Evolutionary conservation across 2,113 vertebrate species (phyloP), one percentile per base, ranked within the genome.

Genomic region (Oplegnathus fasciatus): DNA sequence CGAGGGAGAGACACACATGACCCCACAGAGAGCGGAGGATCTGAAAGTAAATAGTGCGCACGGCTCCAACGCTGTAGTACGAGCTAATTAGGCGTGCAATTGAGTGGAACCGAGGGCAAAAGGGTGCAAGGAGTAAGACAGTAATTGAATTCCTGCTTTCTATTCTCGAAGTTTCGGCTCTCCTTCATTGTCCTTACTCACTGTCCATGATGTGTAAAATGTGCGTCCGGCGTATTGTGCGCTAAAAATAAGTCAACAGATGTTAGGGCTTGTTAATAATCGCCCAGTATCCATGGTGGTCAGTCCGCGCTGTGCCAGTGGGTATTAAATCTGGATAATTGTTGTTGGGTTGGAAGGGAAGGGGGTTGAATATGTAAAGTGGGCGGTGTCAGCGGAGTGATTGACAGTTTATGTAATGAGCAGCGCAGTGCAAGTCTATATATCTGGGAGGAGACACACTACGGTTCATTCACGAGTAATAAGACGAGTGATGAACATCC

Each of bases 381-480:
- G 96, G 97, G 97, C 96, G 96, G 96, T 87, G 95, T 80, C 91
- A 64, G 83, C 0, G 92, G 42, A 4, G 34, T 97, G 97, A 98
- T 90, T 97, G 97, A 95, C 97, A 95, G 97, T 96, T 96, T 96
- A 96, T 96, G 96, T 96, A 97, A 97, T 97, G 94, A 95, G 95
- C 89, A 55, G 93, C 87, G 84, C 90, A 89, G 94, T 94, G 96
- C 94, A 93, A 95, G 94, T 98, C 97, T 98, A 98, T 98, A 99
- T 94, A 95, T 88, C 75, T 86, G 90, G 91, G 91, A 90, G 92
- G 92, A 75, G 89, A 80, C 91, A 52, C 85, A 54, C 89, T 18
- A 84, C 73, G 82, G 88, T 93, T 92, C 95, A 96, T 95, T 96
- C 93, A 96, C 85, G 87, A 95, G 92, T 93, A 93, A 91, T 87